Evolutionary conservation across 2,113 vertebrate species (phyloP), one percentile per base, ranked within the genome.

Genomic region (Xiphophorus couchianus): DNA sequence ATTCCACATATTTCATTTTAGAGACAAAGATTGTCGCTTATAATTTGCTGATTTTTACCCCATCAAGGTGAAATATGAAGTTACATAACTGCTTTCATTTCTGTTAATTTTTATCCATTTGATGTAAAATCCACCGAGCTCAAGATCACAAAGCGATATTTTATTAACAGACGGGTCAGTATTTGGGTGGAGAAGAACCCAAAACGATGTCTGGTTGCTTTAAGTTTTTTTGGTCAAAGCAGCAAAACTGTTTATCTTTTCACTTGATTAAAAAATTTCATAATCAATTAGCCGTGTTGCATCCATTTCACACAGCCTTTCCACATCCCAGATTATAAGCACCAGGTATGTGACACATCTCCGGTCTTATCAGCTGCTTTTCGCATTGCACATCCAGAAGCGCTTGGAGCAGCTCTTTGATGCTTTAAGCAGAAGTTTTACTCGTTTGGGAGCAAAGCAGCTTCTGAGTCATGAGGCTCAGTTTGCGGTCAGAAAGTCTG

Each of bases 331-430:
- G 68, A 73, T 88, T 54, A 42, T 83, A 7, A 80, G 64, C 12
- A 77, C 13, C 2, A 85, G 86, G 80, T 88, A 88, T 13, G 86
- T 85, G 51, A 62, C 6, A 4, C 15, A 30, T 63, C 64, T 66
- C 64, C 30, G 13, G 19, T 30, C 2, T 35, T 62, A 58, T 33
- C 72, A 48, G 76, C 70, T 62, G 69, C 75, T 81, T 67, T 58
- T 14, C 15, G 22, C 12, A 19, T 48, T 22, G 1, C 15, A 11
- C 2, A 30, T 29, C 62, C 48, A 30, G 5, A 15, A 6, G 62
- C 29, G 74, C 81, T 76, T 76, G 0, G 29, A 73, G 15, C 67
- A 10, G 65, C 77, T 62, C 66, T 0, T 5, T 27, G 58, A 61
- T 6, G 77, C 81, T 79, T 76, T 0, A 51, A 5, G 4, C 37